Evolutionary conservation across 2,113 vertebrate species (phyloP).

Genomic region (Pollachius pollachius): DNA sequence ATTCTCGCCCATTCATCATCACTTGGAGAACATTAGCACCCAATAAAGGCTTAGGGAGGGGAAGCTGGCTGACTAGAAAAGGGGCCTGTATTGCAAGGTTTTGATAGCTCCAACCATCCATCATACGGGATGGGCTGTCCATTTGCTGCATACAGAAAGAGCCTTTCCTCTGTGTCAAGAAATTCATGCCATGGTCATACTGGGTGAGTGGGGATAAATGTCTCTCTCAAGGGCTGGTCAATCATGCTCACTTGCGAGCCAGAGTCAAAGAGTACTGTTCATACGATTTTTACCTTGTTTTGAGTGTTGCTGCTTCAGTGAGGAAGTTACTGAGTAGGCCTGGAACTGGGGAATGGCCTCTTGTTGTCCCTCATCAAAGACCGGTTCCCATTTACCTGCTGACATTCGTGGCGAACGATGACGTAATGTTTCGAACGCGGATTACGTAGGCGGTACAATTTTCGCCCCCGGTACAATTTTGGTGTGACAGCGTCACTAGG

Average conservation of each 20-base stretch:
- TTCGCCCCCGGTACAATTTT: no score
- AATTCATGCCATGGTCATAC: conserved; percentile 9
- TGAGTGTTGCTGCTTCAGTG: background rate
- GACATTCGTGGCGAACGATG: no score
- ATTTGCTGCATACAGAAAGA: conserved; percentile 1
- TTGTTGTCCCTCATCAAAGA: background rate
- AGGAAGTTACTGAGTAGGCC: background rate
- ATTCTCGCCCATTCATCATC: conserved; percentile 7
- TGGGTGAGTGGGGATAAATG: conserved; percentile 11
- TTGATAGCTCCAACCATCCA: conserved; percentile 15
- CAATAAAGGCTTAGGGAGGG: conserved; percentile 13
- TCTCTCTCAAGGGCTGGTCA: background rate
- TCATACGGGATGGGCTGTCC: conserved; percentile 9
- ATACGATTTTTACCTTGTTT: background rate
- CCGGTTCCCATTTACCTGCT: background rate
- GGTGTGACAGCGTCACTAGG: no score
- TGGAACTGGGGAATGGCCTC: background rate
- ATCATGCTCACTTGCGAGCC: conserved; percentile 37
- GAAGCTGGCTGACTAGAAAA: conserved; percentile 12
- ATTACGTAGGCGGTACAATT: no score
- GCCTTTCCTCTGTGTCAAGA: background rate
- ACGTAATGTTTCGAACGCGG: no score
- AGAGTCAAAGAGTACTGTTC: conserved; percentile 23
- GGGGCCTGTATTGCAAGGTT: conserved; percentile 12
- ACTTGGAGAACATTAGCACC: conserved; percentile 14